phyloP scores from a whole-genome alignment of 2,113 vertebrate genomes.

The Microtus richardsoni region DNA sequence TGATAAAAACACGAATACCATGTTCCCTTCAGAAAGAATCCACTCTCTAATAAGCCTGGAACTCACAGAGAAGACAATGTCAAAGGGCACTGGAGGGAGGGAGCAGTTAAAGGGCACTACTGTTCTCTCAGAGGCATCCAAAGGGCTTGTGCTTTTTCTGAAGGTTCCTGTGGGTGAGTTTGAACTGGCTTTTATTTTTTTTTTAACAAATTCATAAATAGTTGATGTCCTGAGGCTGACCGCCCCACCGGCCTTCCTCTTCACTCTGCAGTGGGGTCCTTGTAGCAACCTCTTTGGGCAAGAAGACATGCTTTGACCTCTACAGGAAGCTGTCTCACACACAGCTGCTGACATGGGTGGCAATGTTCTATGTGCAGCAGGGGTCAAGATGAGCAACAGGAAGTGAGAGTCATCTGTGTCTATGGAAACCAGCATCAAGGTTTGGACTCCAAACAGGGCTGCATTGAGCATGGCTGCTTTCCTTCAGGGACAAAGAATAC shows the following conservation, averaged over 20 bases:
- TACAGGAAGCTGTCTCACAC: constrained; percentile 13
- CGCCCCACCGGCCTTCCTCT: background rate
- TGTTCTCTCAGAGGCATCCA: background rate
- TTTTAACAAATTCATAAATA: constrained; percentile 63
- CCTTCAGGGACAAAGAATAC: background rate
- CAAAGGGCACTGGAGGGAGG: background rate
- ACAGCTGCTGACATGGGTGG: background rate
- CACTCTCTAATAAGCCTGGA: accelerated
- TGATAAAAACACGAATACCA: background rate
- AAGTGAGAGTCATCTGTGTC: background rate
- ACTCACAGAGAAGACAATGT: background rate
- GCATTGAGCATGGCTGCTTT: background rate
- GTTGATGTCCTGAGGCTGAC: constrained; percentile 7
- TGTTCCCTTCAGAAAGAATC: background rate
- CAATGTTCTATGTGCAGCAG: accelerated
- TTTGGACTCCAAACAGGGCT: background rate
- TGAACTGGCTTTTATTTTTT: constrained; percentile 39
- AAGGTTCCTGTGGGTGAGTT: background rate
- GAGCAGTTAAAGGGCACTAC: accelerated
- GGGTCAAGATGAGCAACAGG: background rate
- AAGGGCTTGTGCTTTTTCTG: background rate
- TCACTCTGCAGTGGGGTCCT: background rate
- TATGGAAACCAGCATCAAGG: background rate
- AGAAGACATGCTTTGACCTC: background rate
- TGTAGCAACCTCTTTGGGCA: background rate